Evolutionary conservation across 2,113 vertebrate genomes (phyloP), one percentile per base, ranked within the genome.

Genomic region (Scomber colias): DNA sequence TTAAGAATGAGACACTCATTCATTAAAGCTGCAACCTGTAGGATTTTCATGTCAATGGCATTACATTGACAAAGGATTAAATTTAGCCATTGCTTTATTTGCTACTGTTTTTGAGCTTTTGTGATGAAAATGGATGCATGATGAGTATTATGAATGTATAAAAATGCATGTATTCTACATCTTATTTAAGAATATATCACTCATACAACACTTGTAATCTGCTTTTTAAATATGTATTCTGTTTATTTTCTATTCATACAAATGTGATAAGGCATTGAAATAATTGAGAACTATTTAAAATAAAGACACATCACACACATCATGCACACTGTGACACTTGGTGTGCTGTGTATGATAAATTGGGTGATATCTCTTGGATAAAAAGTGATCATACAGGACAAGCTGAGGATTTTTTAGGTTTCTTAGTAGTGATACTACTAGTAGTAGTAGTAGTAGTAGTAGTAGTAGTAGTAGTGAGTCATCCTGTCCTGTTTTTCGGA

Each of bases 21-120:
- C 76, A 83, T 78, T 76, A 64, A 84, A 79, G 86, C 73, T 87
- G 77, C 86, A 75, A 83, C 86, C 88, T 87, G 88, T 77, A 66
- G 79, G 86, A 79, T 78, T 77, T 70, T 12, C 45, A 72, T 16
- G 64, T 40, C 6, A 40, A 40, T 9, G 35, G 59, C 24, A 62
- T 50, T 73, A 8, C 57, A 56, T 40, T 35, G 46, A n/a, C 61
- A 85, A 3, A 21, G 60, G 51, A 46, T n/a, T 44, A 0, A 44
- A 49, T 2, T 9, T 8, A 40, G 0, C 54, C 13, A 13, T 44
- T n/a, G 2, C 6, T 44, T 4, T 16, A 11, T 68, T 71, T 63
- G 51, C 3, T 51, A 13, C 1, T 21, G 0, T 17, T 44, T 51
- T 24, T 16, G 9, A 61, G 30, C 14, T 30, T 50, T 17, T 17